Conservation (phyloP, 2,797 vertebrate genomes). For the Lithobates sylvaticus region DNA sequence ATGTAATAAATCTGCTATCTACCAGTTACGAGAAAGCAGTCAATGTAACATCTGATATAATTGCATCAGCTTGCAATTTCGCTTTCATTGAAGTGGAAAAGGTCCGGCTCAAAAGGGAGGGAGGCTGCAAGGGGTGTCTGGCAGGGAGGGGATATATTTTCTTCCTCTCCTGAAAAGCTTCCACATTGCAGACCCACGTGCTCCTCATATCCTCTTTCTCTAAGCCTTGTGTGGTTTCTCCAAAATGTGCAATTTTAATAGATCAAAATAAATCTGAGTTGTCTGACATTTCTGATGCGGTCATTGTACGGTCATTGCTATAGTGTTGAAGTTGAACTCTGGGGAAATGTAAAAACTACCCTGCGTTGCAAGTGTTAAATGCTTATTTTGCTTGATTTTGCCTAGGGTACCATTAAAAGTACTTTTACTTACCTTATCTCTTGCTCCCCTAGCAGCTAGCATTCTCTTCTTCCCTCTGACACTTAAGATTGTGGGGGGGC, state of each 20-base stretch:
- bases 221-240: conserved; percentile 38
- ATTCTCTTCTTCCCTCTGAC: no score
- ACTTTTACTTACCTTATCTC: no score
- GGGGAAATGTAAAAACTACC: no score
- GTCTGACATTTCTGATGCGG: not conserved
- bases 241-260: conserved; percentile 24
- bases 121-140: not conserved
- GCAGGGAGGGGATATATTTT: not conserved
- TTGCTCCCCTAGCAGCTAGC: no score
- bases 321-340: not conserved
- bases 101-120: not conserved
- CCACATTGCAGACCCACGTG: conserved; percentile 23
- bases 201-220: conserved; percentile 53
- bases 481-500: no score
- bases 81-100: conserved; percentile 23
- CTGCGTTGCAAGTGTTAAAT: no score
- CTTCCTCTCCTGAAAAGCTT: not conserved
- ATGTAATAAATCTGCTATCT: not conserved
- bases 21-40: not conserved
- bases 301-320: not conserved
- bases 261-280: not conserved
- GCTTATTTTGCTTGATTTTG: no score
- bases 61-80: conserved; percentile 52
- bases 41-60: conserved; percentile 23
- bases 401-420: no score